Base-by-base conservation (phyloP, 2,888 invertebrate species). In the Phania funesta region DNA sequence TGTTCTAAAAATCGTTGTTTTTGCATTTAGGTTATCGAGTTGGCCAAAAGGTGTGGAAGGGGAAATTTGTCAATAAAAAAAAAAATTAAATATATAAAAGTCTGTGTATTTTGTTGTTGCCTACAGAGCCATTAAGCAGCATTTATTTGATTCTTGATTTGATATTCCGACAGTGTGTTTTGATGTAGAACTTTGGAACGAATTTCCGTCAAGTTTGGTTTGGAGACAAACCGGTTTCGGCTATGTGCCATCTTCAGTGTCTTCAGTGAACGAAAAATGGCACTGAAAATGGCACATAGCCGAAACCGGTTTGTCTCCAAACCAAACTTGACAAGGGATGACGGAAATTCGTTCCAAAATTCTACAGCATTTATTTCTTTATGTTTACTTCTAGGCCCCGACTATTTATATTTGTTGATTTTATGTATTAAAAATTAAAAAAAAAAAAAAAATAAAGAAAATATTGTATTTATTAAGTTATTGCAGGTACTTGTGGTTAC, bases 401-500 rank as follows among this genome's bases (percentile, higher is more conserved):
- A 8, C 24, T 81, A 24, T 82, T 65, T 80, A 44, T 76, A 35
- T 73, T 79, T 58, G 16, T 52, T 48, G 48, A 20, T 48, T 56
- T 56, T 44, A 46, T 52, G 41, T 32, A 24, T 64, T 67, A 24
- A n/a, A 76, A 76, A 73, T 80, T 67, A 82, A 70, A 83, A 71
- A 58, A 70, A 75, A 82, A 70, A 83, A 71, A 58, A 70, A 75
- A 84, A 84, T 68, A 71, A 71, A 5, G 85, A 87, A 86, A 86
- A 85, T 86, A 87, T 87, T 86, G 86, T 84, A 84, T 84, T 83
- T 80, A 83, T 85, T 85, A 86, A 41, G 58, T 87, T 86, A 85
- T 86, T 89, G 89, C 90, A 91, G 91, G 91, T 91, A 91, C 91
- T 89, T 90, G 87, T 88, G 91, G 90, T 91, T 89, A 87, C 89